A percentile compares a stretch with the other conserved stretches of the same genome.
phyloP scores from a whole-genome alignment of 2,797 vertebrate species.

The Myotis planiceps region DNA sequence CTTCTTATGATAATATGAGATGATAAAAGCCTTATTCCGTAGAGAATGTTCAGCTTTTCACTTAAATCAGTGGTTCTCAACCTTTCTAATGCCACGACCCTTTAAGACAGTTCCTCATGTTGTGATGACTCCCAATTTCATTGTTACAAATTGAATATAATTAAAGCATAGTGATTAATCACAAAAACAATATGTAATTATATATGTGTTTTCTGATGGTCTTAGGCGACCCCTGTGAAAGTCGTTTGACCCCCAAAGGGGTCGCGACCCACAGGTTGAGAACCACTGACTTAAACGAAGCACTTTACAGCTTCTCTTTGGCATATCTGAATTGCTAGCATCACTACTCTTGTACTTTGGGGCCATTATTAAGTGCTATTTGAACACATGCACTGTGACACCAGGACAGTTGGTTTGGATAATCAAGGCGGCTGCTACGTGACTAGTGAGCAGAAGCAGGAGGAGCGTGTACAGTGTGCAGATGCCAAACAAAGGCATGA shows the following conservation, averaged over 20 bases:
- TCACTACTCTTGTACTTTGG: neutral
- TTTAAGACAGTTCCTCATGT: too few species aligned
- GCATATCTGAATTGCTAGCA: neutral
- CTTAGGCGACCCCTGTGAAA: too few species aligned
- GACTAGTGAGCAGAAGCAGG: neutral
- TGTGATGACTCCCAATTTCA: too few species aligned
- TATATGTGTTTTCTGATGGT: too few species aligned
- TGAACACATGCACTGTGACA: neutral
- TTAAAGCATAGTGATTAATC: too few species aligned
- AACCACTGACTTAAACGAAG: neutral
- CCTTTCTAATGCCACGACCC: too few species aligned
- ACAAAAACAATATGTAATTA: too few species aligned
- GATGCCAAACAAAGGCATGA: neutral
- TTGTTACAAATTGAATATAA: too few species aligned
- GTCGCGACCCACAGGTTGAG: too few species aligned
- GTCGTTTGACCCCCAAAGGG: too few species aligned
- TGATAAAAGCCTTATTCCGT: neutral
- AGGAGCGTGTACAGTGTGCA: neutral
- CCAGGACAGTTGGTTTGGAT: neutral
- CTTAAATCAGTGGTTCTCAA: neutral
- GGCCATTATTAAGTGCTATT: neutral
- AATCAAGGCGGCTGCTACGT: neutral
- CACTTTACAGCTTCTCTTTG: neutral
- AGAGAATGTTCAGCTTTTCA: neutral
- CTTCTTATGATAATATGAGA: neutral